phyloP scores from a whole-genome alignment of 2,797 vertebrate genomes.

The Psittacula echo region DNA sequence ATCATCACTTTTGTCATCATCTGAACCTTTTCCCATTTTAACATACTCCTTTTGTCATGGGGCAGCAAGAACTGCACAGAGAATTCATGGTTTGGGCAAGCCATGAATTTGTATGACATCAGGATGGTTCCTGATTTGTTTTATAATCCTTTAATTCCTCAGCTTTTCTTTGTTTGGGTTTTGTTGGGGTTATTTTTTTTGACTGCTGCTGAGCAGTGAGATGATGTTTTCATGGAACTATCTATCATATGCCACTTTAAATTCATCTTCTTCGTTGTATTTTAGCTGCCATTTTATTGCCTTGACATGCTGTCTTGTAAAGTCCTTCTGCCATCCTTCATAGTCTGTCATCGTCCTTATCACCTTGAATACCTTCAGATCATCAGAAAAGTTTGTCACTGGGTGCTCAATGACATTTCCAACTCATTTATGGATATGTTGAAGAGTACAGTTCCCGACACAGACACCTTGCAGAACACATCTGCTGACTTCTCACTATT shows the following conservation, averaged over 20 bases:
- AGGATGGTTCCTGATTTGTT: not conserved
- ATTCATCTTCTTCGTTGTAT: not conserved
- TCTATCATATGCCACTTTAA: not conserved
- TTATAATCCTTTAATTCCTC: not conserved
- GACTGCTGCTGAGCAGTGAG: not conserved
- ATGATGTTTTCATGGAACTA: not conserved
- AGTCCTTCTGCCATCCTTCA: conserved; percentile 13
- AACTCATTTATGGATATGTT: not conserved
- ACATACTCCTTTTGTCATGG: not conserved
- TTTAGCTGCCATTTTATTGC: conserved; percentile 29
- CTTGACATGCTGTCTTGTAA: not conserved
- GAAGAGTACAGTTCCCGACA: not conserved
- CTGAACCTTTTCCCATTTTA: not conserved
- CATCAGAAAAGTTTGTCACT: not conserved
- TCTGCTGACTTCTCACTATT: not conserved
- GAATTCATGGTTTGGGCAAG: not conserved
- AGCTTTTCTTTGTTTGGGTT: not conserved
- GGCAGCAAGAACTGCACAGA: not conserved
- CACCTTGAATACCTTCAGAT: not conserved
- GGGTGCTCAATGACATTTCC: not conserved
- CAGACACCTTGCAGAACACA: not conserved
- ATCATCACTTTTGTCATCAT: not conserved
- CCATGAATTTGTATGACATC: not conserved
- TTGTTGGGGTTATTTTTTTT: not conserved
- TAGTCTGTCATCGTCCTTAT: not conserved